Evolutionary conservation across 2,888 invertebrate species (phyloP).

Genomic region (Sinotaia quadrata): DNA sequence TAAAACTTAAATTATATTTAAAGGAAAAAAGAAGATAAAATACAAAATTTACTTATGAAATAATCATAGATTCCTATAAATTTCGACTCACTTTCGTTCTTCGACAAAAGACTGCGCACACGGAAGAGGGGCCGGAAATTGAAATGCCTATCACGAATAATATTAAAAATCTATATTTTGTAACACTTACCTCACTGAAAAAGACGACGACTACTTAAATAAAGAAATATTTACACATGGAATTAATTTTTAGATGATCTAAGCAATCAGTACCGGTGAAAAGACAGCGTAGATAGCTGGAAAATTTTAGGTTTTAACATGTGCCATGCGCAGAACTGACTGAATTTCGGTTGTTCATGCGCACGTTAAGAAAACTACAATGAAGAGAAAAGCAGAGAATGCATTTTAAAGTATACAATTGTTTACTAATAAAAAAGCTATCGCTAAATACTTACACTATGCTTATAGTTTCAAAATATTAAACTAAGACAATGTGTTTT

Average conservation of each 20-base stretch:
- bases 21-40: background rate
- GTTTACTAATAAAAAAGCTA: too few species aligned
- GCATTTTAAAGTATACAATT: conserved; percentile 1
- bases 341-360: conserved; percentile 28
- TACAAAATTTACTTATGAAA: background rate
- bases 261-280: conserved; percentile 17
- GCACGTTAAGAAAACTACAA: conserved; percentile 30
- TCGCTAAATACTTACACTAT: too few species aligned
- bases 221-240: conserved; percentile 38
- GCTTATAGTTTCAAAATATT: too few species aligned
- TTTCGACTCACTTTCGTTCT: conserved; percentile 14
- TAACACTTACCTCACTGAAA: conserved; percentile 31
- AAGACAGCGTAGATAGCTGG: conserved; percentile 18
- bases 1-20: background rate
- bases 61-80: background rate
- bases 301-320: conserved; percentile 30
- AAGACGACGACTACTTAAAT: conserved; percentile 25
- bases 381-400: background rate
- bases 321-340: conserved; percentile 36
- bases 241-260: conserved; percentile 26
- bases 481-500: too few species aligned
- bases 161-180: background rate
- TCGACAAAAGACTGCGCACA: conserved; percentile 12
- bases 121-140: conserved; percentile 25
- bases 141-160: background rate